Conservation (phyloP, 2,797 vertebrate genomes). For the Antrozous pallidus region DNA sequence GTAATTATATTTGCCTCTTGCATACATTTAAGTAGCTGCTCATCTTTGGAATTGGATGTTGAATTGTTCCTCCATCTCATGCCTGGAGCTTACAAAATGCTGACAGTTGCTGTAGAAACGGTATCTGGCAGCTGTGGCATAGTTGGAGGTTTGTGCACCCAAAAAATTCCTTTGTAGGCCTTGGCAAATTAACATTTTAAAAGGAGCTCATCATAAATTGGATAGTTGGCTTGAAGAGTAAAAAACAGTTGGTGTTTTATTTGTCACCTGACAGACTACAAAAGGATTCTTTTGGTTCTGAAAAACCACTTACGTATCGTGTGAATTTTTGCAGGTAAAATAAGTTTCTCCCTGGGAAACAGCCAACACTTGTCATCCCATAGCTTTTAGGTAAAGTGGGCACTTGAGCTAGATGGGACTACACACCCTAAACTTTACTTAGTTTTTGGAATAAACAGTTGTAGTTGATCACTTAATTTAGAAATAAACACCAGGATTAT, state of each 20-base stretch:
- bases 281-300: conserved; percentile 49
- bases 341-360: conserved; percentile 1
- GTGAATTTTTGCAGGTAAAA: conserved; percentile 24
- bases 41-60: conserved; percentile 61
- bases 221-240: conserved; percentile 55
- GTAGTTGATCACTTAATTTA: background rate
- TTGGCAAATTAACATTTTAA: conserved; percentile 71
- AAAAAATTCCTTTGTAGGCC: conserved; percentile 63
- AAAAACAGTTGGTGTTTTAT: conserved; percentile 47
- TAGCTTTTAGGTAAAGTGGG: background rate
- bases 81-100: conserved; percentile 65
- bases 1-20: conserved; percentile 75
- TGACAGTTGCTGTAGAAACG: conserved; percentile 76
- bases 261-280: conserved; percentile 44
- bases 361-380: background rate
- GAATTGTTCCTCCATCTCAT: conserved; percentile 65
- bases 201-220: conserved; percentile 53
- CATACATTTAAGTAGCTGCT: conserved; percentile 73
- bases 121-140: conserved; percentile 68
- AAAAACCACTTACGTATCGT: conserved; percentile 6
- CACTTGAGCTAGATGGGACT: background rate
- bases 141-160: conserved; percentile 72
- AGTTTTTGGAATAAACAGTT: background rate
- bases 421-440: background rate
- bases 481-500: background rate